phyloP scores from a whole-genome alignment of 2,797 vertebrate genomes.

The Crocodylus rhombifer region DNA sequence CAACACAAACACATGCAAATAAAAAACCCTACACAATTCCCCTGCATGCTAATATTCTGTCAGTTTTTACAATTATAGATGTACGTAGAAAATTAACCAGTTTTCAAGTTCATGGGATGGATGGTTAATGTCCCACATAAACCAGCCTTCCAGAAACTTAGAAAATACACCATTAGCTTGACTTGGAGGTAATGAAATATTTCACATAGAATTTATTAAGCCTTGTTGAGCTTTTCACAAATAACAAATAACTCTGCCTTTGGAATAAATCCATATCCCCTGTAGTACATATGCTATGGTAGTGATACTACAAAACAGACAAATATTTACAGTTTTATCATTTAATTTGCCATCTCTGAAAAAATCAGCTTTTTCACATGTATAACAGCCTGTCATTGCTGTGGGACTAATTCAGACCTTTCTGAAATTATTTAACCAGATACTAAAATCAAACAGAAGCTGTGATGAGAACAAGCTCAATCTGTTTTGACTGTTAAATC shows the following conservation, averaged over 20 bases:
- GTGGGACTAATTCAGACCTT: conserved; percentile 3
- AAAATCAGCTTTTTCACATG: conserved; percentile 14
- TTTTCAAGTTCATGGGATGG: background rate
- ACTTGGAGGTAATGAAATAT: conserved; percentile 23
- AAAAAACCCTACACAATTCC: background rate
- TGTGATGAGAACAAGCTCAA: conserved; percentile 13
- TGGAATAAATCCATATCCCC: conserved; percentile 27
- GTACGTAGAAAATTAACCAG: background rate
- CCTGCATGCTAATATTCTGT: background rate
- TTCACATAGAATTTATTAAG: conserved; percentile 43
- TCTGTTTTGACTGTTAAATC: conserved; percentile 52
- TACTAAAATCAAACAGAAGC: conserved; percentile 41
- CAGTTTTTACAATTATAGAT: background rate
- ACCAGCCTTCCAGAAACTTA: background rate
- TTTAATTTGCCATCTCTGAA: conserved; percentile 52
- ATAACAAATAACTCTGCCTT: background rate
- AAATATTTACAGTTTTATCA: conserved; percentile 59
- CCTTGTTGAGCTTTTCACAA: conserved; percentile 19
- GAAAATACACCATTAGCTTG: background rate
- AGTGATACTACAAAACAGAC: conserved; percentile 17
- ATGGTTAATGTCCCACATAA: background rate
- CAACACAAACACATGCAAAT: background rate
- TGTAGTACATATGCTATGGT: background rate
- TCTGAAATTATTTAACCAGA: conserved; percentile 38
- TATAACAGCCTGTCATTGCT: conserved; percentile 3